Evolutionary conservation across 2,113 vertebrate species (phyloP).

Genomic region (Tinamus guttatus): DNA sequence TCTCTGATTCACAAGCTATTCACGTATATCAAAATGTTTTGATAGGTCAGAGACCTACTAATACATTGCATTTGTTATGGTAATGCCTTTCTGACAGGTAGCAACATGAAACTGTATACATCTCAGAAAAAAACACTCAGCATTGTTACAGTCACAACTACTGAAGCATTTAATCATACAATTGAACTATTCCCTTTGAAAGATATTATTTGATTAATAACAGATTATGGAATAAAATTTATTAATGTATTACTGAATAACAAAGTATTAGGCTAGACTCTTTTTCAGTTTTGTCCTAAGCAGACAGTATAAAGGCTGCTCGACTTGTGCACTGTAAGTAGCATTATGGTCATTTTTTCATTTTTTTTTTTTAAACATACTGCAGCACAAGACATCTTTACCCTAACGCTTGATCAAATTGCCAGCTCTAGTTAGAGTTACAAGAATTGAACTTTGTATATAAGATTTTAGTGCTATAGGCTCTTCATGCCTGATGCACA

Average conservation of each 20-base stretch:
- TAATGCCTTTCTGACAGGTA: not conserved
- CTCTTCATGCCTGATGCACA: not conserved
- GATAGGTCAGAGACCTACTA: not conserved
- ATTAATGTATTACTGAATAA: not conserved
- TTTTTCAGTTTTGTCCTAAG: not conserved
- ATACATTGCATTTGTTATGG: constrained; percentile 18
- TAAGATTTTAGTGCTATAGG: not conserved
- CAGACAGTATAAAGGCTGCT: not conserved
- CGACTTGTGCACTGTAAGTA: not conserved
- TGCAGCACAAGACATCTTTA: not conserved
- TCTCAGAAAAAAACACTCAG: not conserved
- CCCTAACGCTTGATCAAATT: constrained; percentile 50
- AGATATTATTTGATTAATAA: not conserved
- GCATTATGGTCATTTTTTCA: not conserved
- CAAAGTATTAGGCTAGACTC: not conserved
- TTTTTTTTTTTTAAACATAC: not conserved
- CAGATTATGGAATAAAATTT: not conserved
- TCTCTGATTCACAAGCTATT: constrained; percentile 14
- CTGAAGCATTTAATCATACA: not conserved
- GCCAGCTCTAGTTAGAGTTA: constrained; percentile 5
- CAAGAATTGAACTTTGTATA: constrained; percentile 17
- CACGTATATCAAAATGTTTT: constrained; percentile 28
- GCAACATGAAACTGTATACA: not conserved
- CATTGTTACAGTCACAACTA: not conserved
- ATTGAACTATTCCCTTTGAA: not conserved